phyloP scores from a whole-genome alignment of 2,113 vertebrate species.

The Nematolebias whitei region DNA sequence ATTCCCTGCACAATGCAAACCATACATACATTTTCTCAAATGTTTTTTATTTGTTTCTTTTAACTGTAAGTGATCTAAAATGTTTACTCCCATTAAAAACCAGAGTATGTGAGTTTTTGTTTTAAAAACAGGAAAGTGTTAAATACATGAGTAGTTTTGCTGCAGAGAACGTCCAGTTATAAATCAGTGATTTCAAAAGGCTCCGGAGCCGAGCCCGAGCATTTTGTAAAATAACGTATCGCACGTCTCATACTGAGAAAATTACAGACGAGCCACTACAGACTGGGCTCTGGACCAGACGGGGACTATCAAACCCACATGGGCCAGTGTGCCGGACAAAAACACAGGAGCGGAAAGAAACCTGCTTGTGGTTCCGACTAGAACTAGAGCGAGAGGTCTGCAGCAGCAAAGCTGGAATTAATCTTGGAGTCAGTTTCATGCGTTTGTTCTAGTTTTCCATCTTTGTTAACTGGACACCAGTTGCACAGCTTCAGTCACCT shows the following conservation, averaged over 20 bases:
- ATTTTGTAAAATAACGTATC: constrained; percentile 69
- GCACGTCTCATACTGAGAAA: constrained; percentile 73
- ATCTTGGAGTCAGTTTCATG: constrained; percentile 11
- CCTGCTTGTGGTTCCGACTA: constrained; percentile 39
- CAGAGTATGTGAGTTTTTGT: no score
- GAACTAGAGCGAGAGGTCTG: constrained; percentile 37
- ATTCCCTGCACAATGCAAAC: no score
- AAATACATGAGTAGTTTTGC: constrained; percentile 14
- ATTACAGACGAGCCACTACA: constrained; percentile 74
- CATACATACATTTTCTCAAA: no score
- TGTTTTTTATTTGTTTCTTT: no score
- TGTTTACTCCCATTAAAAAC: no score
- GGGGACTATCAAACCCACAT: constrained; percentile 66
- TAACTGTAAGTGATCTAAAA: no score
- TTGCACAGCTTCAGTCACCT: constrained; percentile 30
- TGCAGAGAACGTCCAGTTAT: constrained; percentile 57
- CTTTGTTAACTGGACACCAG: constrained; percentile 25
- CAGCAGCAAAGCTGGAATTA: constrained; percentile 16
- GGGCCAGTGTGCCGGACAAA: constrained; percentile 55
- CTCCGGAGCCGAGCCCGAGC: constrained; percentile 43
- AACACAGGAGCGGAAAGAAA: constrained; percentile 49
- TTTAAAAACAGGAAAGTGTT: background rate
- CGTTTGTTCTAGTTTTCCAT: constrained; percentile 4
- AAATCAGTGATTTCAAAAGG: constrained; percentile 50
- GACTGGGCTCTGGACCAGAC: constrained; percentile 61